These are phyloP conservation scores for Prosapia bicincta DNA, from an alignment of 2,888 invertebrate species.

Conservation along the genomic window DNA sequence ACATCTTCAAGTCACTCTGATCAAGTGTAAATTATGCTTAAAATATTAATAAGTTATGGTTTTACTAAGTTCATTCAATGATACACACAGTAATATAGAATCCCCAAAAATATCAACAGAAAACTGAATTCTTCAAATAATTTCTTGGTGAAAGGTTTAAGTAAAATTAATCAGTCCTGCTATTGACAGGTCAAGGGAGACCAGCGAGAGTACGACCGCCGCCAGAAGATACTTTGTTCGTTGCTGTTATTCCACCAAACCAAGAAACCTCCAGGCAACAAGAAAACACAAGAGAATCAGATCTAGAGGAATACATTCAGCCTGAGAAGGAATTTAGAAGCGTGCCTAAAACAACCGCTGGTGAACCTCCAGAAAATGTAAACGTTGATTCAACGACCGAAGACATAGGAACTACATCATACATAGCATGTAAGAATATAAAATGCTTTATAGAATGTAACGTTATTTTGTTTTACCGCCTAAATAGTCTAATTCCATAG, in stretches of 20 bases:
- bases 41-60: no score
- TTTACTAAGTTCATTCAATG: no score
- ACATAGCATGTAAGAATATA: neutral
- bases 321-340: neutral
- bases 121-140: no score
- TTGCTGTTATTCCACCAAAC: constrained; percentile 8
- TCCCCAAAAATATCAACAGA: no score
- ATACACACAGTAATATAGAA: no score
- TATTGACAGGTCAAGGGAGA: constrained; percentile 8
- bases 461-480: no score
- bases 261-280: neutral
- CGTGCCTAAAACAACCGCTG: neutral
- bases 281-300: constrained; percentile 32
- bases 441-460: no score
- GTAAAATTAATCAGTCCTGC: no score
- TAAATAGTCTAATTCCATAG: no score
- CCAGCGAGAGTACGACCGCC: neutral
- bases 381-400: neutral
- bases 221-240: constrained; percentile 6
- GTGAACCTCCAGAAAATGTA: neutral
- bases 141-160: no score
- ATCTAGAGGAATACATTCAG: constrained; percentile 34
- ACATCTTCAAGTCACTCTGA: no score
- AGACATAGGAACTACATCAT: neutral
- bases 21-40: no score